Percentiles rank a stretch among this genome's conserved stretches.
Conservation (phyloP, 2,113 vertebrate species). For the Myotis davidii region DNA sequence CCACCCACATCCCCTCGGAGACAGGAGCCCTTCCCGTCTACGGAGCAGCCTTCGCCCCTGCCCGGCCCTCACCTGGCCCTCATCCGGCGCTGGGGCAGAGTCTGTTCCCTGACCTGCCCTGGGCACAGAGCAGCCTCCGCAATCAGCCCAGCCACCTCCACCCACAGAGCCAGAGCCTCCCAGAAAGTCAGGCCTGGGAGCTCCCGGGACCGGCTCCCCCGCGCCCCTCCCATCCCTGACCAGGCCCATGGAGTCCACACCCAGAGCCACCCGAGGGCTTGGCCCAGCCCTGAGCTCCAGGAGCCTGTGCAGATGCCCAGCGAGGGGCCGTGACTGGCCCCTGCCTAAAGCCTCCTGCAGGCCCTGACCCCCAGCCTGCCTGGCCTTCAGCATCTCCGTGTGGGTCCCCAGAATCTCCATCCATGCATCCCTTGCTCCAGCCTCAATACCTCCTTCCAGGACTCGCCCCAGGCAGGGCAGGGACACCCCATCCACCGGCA, state of each 20-base stretch:
- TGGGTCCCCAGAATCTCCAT: background rate
- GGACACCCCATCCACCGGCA: background rate
- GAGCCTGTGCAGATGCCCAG: background rate
- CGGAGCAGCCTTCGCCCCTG: background rate
- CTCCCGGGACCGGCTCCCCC: background rate
- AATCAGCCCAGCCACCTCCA: background rate
- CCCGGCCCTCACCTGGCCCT: fast-evolving
- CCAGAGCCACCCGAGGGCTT: background rate
- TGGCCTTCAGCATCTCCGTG: fast-evolving
- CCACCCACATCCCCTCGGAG: background rate
- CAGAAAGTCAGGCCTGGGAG: background rate
- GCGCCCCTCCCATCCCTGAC: background rate
- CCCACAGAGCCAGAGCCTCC: background rate
- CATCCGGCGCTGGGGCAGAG: background rate
- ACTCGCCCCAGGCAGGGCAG: background rate
- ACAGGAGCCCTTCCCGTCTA: background rate
- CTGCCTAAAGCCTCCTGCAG: background rate
- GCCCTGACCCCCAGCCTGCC: background rate
- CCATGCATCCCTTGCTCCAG: background rate
- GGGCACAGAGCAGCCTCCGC: background rate
- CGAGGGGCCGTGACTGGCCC: no score
- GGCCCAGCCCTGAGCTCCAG: background rate
- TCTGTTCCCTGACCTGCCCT: background rate
- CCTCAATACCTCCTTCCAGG: background rate
- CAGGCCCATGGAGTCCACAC: fast-evolving